Conservation (phyloP, 2,888 invertebrate genomes). For the Drosophila testacea region DNA sequence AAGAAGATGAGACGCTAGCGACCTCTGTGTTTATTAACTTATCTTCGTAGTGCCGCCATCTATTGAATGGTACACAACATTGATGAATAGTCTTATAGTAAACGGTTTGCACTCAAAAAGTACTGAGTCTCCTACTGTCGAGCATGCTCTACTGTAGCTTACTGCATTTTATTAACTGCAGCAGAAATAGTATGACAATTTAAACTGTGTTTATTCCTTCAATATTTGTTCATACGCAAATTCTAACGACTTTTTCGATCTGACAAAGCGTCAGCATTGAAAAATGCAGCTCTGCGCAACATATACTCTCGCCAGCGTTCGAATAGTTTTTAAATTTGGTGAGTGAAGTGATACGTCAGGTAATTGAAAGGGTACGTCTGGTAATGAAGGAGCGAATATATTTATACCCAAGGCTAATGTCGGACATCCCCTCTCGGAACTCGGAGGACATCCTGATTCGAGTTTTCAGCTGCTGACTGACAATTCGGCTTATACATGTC, state of each 20-base stretch:
- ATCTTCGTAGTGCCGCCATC: no score
- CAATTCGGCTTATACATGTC: conserved; percentile 17
- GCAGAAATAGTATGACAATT: neutral
- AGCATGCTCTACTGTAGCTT: no score
- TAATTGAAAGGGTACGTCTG: neutral
- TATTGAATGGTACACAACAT: no score
- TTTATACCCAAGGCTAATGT: neutral
- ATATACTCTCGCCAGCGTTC: neutral
- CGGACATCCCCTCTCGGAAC: conserved; percentile 4
- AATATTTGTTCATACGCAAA: neutral
- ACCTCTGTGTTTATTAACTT: no score
- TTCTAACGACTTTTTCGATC: neutral
- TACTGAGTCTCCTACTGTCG: no score
- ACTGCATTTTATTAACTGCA: no score
- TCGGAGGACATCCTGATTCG: conserved; percentile 1
- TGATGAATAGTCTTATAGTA: no score
- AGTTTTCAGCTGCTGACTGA: conserved; percentile 1
- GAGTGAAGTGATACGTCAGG: neutral
- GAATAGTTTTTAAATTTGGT: neutral
- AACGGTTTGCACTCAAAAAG: no score
- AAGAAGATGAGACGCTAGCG: no score
- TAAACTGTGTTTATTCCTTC: neutral
- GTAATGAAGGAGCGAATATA: neutral
- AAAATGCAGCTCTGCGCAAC: neutral
- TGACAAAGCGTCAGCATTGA: neutral